Conservation (phyloP, 2,113 vertebrate species). For the Sprattus sprattus region DNA sequence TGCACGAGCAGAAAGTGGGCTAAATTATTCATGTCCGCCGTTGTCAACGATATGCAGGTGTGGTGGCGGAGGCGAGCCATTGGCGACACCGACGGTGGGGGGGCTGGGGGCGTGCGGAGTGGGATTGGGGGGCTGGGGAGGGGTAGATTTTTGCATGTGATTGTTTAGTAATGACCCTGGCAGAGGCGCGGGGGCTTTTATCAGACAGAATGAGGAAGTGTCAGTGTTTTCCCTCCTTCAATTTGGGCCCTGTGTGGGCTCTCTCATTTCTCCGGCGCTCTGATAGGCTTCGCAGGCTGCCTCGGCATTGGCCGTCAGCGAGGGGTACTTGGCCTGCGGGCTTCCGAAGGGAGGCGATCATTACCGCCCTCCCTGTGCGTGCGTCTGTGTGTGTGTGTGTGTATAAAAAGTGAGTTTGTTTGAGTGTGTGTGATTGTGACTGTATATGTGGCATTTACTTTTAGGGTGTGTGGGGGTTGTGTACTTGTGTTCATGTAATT, state of each 20-base stretch:
- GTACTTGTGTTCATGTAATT: not conserved
- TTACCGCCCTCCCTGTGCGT: not conserved
- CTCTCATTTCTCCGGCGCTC: not conserved
- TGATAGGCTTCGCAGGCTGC: not conserved
- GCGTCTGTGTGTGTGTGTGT: not conserved
- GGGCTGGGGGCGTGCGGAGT: no score
- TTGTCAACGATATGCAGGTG: not conserved
- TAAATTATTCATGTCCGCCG: slow-evolving; percentile 1
- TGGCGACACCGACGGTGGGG: no score
- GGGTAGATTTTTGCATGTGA: not conserved
- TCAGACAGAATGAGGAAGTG: not conserved
- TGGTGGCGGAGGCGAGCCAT: not conserved
- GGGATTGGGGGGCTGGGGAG: not conserved
- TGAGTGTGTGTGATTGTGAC: not conserved
- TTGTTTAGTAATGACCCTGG: not conserved
- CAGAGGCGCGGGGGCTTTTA: not conserved
- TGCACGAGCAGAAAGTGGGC: not conserved
- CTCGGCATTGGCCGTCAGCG: not conserved
- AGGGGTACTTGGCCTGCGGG: slow-evolving; percentile 1
- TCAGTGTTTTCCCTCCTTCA: not conserved
- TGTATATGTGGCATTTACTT: not conserved
- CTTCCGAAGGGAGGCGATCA: not conserved
- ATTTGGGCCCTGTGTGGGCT: not conserved
- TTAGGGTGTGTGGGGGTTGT: not conserved
- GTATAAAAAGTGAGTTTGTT: not conserved